Evolutionary conservation across 2,888 invertebrate genomes (phyloP), one percentile per base, ranked within the genome.

Genomic region (Dasysyrphus albostriatus): DNA sequence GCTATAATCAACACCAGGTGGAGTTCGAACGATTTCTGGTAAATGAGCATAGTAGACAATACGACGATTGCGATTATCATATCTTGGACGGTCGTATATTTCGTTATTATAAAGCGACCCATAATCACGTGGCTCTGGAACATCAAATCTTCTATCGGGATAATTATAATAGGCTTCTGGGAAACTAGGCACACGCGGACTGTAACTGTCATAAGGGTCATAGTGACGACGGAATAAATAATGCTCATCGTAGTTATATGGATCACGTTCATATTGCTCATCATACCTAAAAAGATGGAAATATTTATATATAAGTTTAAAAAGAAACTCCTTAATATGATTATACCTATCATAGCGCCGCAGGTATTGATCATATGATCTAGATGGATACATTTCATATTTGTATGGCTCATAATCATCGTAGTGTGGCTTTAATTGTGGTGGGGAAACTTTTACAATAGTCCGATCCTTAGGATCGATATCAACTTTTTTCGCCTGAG

Each of bases 31-130:
- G 5, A 95, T 94, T 91, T 96, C 96, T 10, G 96, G 96, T 37
- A 96, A 91, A 90, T 95, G 95, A 0, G 96, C 95, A 88, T 96
- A 96, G 90, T 96, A 96, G 77, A 96, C 95, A 74, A 95, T 95
- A 79, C 96, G 93, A 89, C 92, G 91, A 73, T 88, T 78, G 5
- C 83, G 88, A 32, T 49, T 69, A 0, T 77, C 76, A 42, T 88
- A 84, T 10, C 10, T 73, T 89, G 92, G 89, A 89, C 91, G 91
- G 34, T 91, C 91, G 91, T 92, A 91, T 61, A 91, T 89, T 88
- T 92, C 91, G 89, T 92, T 92, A 76, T 90, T 89, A 51, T 90
- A 90, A 3, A 91, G 65, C 32, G 90, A 90, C 6, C 89, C 79
- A 51, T 91, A 92, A n/a, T 92, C 92, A 5, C 92, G 85, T 0